These are phyloP conservation scores for Cirrhinus molitorella DNA, from an alignment of 2,797 vertebrate genomes.

Conservation along the genomic window DNA sequence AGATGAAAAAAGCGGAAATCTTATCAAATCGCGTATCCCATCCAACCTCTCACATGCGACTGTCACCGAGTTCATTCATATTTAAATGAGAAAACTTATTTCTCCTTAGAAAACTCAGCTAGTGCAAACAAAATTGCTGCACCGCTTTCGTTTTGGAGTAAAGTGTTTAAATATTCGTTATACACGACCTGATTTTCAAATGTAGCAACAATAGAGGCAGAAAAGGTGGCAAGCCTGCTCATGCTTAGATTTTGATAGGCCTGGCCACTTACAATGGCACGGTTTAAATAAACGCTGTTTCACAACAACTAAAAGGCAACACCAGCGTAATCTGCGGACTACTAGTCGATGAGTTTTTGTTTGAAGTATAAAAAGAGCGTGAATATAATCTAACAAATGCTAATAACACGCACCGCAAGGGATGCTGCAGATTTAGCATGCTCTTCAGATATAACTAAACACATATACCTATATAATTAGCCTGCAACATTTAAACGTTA, in stretches of 20 bases:
- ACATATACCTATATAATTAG: too few relatives aligned
- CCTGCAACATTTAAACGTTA: background rate
- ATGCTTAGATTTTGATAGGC: slow-evolving; percentile 17
- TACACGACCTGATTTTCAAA: background rate
- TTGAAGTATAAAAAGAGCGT: background rate
- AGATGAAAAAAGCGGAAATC: background rate
- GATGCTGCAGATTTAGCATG: background rate
- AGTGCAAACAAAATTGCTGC: background rate
- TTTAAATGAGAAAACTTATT: background rate
- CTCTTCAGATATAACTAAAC: background rate
- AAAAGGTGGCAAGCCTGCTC: background rate
- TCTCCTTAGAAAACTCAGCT: background rate
- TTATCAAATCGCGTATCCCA: background rate
- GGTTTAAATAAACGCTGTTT: background rate
- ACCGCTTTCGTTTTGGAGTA: background rate
- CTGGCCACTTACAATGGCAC: background rate
- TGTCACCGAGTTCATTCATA: background rate
- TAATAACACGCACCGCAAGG: background rate
- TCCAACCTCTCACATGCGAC: background rate
- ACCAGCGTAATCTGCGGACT: background rate
- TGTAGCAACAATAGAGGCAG: background rate
- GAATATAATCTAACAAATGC: background rate
- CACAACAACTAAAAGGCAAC: background rate
- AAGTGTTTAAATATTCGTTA: background rate
- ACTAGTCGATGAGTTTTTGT: too few relatives aligned